These are phyloP conservation scores for Trichechus manatus DNA, from an alignment of 2,113 vertebrate species.

Conservation along the genomic window DNA sequence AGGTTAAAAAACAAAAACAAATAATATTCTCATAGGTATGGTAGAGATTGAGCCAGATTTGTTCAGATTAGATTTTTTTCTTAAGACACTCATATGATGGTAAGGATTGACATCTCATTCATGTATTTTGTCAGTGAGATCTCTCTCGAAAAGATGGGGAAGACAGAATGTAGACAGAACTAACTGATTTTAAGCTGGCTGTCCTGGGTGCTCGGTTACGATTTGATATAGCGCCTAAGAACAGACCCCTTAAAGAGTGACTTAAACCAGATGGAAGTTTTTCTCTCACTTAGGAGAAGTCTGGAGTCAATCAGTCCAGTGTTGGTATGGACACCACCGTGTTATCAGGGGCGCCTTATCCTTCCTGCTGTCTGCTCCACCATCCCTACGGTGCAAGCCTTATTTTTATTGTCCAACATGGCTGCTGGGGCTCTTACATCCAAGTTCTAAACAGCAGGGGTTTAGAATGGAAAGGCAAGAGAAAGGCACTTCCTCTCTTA, in stretches of 20 bases:
- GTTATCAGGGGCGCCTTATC: background rate
- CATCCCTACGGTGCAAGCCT: background rate
- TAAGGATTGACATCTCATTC: background rate
- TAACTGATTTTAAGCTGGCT: background rate
- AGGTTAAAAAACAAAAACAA: background rate
- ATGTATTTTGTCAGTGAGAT: background rate
- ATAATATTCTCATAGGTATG: background rate
- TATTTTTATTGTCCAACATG: background rate
- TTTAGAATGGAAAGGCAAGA: background rate
- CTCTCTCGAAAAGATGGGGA: background rate
- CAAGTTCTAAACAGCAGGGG: background rate
- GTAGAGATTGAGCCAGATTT: background rate
- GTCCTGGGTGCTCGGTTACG: background rate
- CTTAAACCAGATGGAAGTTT: background rate
- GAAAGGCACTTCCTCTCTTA: background rate
- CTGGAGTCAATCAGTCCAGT: background rate
- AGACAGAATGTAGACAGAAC: background rate
- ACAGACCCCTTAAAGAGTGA: background rate
- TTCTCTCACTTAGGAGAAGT: background rate
- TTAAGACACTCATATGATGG: background rate
- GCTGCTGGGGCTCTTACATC: background rate
- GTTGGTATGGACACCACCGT: background rate
- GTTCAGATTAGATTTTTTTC: constrained; percentile 16
- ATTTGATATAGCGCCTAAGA: background rate
- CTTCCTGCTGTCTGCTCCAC: background rate